phyloP scores from a whole-genome alignment of 2,797 vertebrate genomes.

The Cossypha dichroa region DNA sequence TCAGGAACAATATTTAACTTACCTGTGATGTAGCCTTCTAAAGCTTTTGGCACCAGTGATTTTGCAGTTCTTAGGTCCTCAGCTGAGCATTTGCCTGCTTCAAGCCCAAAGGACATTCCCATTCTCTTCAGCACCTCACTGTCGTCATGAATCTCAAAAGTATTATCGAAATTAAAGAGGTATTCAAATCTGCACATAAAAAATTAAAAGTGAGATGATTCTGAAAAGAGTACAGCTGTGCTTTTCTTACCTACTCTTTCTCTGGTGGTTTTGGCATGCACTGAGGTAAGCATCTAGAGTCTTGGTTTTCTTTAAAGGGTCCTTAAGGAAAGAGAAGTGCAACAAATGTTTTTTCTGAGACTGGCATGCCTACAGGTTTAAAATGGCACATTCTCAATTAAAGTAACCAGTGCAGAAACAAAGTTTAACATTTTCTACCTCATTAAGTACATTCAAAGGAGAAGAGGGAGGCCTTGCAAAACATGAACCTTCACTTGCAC shows the following conservation, averaged over 20 bases:
- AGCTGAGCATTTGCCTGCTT: slow-evolving; percentile 81
- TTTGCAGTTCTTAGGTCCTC: slow-evolving; percentile 83
- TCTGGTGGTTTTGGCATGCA: background rate
- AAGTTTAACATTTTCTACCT: slow-evolving; percentile 4
- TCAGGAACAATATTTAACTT: background rate
- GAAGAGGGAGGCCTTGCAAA: background rate
- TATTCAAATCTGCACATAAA: slow-evolving; percentile 84
- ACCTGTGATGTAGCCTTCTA: slow-evolving; percentile 86
- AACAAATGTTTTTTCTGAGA: background rate
- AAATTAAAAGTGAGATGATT: background rate
- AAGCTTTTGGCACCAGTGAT: slow-evolving; percentile 84
- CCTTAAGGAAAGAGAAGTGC: background rate
- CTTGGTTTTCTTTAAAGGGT: background rate
- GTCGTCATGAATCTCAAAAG: slow-evolving; percentile 89
- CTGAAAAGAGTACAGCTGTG: background rate
- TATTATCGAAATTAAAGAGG: slow-evolving; percentile 89
- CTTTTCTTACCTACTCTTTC: background rate
- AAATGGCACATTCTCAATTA: background rate
- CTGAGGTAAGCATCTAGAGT: background rate
- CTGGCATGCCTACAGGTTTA: background rate
- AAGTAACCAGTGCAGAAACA: background rate
- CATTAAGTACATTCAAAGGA: slow-evolving; percentile 23
- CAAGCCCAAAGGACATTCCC: slow-evolving; percentile 87
- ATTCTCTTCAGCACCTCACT: slow-evolving; percentile 87
- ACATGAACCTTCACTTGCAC: background rate